Evolutionary conservation across 2,113 vertebrate species (phyloP), one percentile per base, ranked within the genome.

Genomic region (Laterallus jamaicensis): DNA sequence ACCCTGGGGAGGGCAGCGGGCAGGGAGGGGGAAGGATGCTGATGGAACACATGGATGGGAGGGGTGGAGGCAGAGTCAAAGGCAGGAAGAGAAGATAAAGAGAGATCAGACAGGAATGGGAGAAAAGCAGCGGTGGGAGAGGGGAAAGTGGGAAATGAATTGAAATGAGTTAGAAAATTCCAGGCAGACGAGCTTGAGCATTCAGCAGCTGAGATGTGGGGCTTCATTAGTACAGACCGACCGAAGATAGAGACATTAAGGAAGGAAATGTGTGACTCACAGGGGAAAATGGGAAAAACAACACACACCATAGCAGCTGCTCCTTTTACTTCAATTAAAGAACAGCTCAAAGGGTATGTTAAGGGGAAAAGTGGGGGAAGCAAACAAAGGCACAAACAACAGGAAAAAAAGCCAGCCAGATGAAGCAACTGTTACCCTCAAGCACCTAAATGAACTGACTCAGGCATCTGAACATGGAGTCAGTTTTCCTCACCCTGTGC

Each of bases 341-440:
- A 97, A 96, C 92, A 95, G 91, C 96, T 97, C 97, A 97, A 98
- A 98, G 97, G 96, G 90, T 98, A 95, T 95, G 97, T 93, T 96
- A 85, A 88, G 85, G 80, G 95, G 87, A 87, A 91, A 85, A 79
- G 86, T 90, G 77, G 32, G 32, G 37, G 67, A 94, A 88, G 58
- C 31, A 93, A 92, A 94, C 82, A 95, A 95, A 95, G 91, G 74
- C 49, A 92, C 29, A 84, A 89, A 87, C 80, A 81, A 82, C 62
- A 70, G 60, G 17, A 12, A n/a, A n/a, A 68, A 86, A 69, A 74
- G 75, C 54, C 70, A 89, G 92, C 39, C 73, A 95, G 94, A 97
- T 87, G 84, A 96, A 96, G 77, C 55, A 77, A 96, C 68, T 91
- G 91, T 95, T 96, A 94, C 90, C 92, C 68, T 80, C 91, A 75